These are phyloP conservation scores for Hirundo rustica DNA, from an alignment of 2,797 vertebrate genomes.

Conservation along the genomic window DNA sequence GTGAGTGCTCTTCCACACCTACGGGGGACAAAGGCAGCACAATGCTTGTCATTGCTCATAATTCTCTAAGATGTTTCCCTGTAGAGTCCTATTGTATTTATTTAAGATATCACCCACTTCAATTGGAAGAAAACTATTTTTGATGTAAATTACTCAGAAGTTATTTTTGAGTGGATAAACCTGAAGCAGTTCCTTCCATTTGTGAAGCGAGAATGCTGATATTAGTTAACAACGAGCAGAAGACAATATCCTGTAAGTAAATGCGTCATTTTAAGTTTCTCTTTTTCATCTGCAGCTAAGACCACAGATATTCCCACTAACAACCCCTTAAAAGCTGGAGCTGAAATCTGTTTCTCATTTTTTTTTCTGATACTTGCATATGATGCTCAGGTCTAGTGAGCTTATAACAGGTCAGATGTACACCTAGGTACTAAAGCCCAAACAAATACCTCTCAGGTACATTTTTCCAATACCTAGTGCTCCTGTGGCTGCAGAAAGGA, in stretches of 20 bases:
- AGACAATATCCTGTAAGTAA: neutral
- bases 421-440: neutral
- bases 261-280: neutral
- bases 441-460: neutral
- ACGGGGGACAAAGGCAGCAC: constrained; percentile 6
- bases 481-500: neutral
- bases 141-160: neutral
- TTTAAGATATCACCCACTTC: neutral
- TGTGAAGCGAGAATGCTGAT: neutral
- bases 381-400: neutral
- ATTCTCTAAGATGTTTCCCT: neutral
- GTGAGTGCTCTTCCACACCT: constrained; percentile 82
- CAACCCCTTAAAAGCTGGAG: neutral
- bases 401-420: neutral
- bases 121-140: neutral
- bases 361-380: neutral
- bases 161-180: neutral
- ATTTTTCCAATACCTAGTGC: neutral
- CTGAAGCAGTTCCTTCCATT: neutral
- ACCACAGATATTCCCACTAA: neutral
- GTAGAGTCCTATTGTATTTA: neutral
- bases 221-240: neutral
- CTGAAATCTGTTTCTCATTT: neutral
- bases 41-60: neutral
- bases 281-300: neutral